Evolutionary conservation across 2,888 invertebrate genomes (phyloP).

Genomic region (Branchipolynoe longqiensis): DNA sequence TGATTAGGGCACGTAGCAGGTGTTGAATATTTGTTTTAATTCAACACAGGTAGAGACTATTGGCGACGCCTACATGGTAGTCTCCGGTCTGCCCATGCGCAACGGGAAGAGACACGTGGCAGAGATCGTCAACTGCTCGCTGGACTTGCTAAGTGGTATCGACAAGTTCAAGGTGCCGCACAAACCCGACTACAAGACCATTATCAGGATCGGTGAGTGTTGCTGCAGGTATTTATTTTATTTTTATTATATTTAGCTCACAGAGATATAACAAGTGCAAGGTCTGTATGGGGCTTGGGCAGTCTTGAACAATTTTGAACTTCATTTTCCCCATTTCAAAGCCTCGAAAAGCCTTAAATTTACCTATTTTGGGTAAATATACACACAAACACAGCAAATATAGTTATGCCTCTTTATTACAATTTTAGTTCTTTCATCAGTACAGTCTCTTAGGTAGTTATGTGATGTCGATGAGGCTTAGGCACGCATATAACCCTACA

Average conservation of each 20-base stretch:
- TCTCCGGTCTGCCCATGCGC: conserved; percentile 72
- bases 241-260: not conserved
- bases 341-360: too few species aligned
- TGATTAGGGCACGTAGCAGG: too few species aligned
- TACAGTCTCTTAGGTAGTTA: too few species aligned
- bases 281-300: not conserved
- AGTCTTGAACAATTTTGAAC: not conserved
- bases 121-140: conserved; percentile 75
- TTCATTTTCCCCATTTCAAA: not conserved
- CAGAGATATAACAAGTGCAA: not conserved
- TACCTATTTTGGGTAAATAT: too few species aligned
- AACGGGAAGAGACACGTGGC: conserved; percentile 75
- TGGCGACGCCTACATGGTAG: conserved; percentile 80
- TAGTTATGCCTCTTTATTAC: too few species aligned
- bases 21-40: too few species aligned
- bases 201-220: conserved; percentile 74
- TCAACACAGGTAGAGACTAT: conserved; percentile 77
- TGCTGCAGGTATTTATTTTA: not conserved
- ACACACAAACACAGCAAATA: too few species aligned
- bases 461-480: too few species aligned
- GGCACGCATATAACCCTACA: too few species aligned
- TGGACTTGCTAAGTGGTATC: conserved; percentile 74
- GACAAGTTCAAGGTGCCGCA: conserved; percentile 76
- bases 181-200: conserved; percentile 70
- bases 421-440: too few species aligned